Conservation (phyloP, 2,888 invertebrate genomes). For the Cerceris rybyensis region DNA sequence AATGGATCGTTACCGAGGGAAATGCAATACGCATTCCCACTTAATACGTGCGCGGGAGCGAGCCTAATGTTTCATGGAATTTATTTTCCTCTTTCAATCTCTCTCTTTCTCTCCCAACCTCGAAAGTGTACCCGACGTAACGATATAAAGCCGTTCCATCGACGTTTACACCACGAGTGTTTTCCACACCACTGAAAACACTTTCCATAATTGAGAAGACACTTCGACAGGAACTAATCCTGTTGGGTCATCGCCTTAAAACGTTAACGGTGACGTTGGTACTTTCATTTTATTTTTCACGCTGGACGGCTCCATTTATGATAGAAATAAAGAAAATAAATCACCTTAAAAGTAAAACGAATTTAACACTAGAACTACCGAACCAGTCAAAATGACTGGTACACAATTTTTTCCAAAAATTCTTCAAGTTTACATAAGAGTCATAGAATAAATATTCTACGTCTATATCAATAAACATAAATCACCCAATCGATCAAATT, state of each 20-base stretch:
- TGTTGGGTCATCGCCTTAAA: constrained; percentile 18
- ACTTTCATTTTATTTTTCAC: no score
- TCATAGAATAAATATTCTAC: no score
- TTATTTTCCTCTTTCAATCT: constrained; percentile 27
- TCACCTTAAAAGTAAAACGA: no score
- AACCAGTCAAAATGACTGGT: no score
- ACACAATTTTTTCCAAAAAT: no score
- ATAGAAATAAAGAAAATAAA: no score
- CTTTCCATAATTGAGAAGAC: constrained; percentile 56
- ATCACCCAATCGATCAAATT: no score
- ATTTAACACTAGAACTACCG: no score
- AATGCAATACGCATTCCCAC: constrained; percentile 34
- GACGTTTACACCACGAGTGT: constrained; percentile 33
- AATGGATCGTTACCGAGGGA: constrained; percentile 39
- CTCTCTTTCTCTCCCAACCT: background rate
- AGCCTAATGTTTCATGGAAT: background rate
- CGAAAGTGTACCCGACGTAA: constrained; percentile 10
- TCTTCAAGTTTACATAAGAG: no score
- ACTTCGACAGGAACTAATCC: constrained; percentile 29
- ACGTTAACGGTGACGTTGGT: background rate
- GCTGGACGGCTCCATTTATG: no score
- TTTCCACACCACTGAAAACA: constrained; percentile 49
- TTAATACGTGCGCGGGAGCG: background rate
- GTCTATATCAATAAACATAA: no score
- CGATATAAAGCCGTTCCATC: constrained; percentile 21